These are phyloP conservation scores for Rhabdomys dilectus DNA, from an alignment of 2,113 vertebrate species.

Conservation along the genomic window DNA sequence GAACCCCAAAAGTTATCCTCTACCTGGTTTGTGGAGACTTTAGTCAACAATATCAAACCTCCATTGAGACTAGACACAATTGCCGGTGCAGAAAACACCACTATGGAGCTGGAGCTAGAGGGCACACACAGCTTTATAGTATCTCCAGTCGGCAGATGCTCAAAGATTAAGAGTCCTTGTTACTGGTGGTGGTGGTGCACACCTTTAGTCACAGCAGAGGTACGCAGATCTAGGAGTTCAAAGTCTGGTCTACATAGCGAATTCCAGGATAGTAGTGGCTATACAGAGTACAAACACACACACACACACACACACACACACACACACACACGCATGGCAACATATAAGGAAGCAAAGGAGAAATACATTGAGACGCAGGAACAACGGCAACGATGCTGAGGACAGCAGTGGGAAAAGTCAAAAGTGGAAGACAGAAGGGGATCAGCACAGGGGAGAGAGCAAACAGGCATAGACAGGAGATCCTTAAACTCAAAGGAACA, in stretches of 20 bases:
- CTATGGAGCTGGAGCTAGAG: fast-evolving
- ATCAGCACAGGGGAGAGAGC: too few relatives aligned
- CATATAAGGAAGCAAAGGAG: neutral
- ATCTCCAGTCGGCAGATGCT: neutral
- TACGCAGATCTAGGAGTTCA: neutral
- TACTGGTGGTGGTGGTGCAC: neutral
- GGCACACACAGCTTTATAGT: too few relatives aligned
- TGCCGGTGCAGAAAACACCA: neutral
- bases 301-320: too few relatives aligned
- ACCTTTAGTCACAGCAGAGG: neutral
- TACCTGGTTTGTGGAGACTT: fast-evolving
- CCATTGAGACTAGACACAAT: neutral
- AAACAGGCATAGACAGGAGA: neutral
- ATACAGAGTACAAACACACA: neutral
- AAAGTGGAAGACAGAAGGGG: neutral
- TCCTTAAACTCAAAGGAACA: neutral
- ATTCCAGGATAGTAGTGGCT: neutral
- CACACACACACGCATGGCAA: neutral
- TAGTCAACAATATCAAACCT: too few relatives aligned
- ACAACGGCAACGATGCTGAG: neutral
- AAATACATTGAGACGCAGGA: neutral
- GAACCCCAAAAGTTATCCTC: neutral
- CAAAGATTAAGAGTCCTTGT: neutral
- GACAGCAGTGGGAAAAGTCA: neutral
- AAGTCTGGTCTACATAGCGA: neutral